Conservation (phyloP, 2,797 vertebrate genomes). For the Antennarius maculatus region DNA sequence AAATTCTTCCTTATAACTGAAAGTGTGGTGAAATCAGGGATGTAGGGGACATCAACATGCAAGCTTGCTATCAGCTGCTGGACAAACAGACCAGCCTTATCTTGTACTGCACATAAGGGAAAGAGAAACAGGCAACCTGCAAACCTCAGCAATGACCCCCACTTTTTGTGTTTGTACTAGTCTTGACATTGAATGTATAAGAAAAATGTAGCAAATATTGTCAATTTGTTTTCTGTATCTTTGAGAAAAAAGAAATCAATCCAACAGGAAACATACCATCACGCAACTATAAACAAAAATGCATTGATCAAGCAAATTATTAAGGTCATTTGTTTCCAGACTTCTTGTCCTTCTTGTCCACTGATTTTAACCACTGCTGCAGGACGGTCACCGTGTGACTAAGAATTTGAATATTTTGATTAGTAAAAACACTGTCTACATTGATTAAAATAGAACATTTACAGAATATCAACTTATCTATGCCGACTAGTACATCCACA, state of each 20-base stretch:
- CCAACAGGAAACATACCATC: slow-evolving; percentile 18
- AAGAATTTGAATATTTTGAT: neutral
- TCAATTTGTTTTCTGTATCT: slow-evolving; percentile 5
- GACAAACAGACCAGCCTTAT: slow-evolving; percentile 76
- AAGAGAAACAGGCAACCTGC: slow-evolving; percentile 64
- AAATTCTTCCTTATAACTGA: slow-evolving; percentile 77
- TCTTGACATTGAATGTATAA: slow-evolving; percentile 73
- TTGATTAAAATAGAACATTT: neutral
- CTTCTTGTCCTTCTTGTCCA: neutral
- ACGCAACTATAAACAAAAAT: slow-evolving; percentile 17
- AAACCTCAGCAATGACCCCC: slow-evolving; percentile 52
- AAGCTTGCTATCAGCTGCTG: slow-evolving; percentile 64
- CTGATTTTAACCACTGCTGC: neutral
- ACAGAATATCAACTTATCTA: neutral
- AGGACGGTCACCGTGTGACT: neutral
- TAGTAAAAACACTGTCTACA: neutral
- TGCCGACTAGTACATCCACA: neutral
- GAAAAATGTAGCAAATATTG: slow-evolving; percentile 30
- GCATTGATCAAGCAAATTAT: slow-evolving; percentile 8
- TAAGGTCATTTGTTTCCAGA: neutral
- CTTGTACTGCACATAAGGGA: slow-evolving; percentile 63
- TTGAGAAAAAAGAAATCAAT: neutral
- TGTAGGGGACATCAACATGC: slow-evolving; percentile 39
- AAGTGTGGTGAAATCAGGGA: slow-evolving; percentile 62
- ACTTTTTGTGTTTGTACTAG: slow-evolving; percentile 32